Evolutionary conservation across 2,888 invertebrate species (phyloP).

Genomic region (Trissoscelio sp.): DNA sequence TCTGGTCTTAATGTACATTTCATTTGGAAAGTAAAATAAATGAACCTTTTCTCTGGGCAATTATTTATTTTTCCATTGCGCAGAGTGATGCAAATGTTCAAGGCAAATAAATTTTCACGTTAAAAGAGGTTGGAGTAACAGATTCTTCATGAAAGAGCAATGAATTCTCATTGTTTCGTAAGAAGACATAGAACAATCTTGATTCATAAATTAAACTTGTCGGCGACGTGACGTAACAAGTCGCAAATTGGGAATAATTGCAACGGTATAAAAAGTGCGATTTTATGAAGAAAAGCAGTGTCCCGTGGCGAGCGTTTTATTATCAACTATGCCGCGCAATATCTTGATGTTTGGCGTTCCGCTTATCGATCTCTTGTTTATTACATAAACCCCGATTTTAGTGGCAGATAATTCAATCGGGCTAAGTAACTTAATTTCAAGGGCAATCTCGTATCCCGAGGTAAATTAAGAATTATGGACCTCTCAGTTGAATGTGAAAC

Average conservation of each 20-base stretch:
- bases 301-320: constrained; percentile 5
- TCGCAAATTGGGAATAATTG: constrained; percentile 27
- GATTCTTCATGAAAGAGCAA: constrained; percentile 28
- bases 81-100: constrained; percentile 13
- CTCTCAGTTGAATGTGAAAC: constrained; percentile 3
- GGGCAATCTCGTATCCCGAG: constrained; percentile 12
- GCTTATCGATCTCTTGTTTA: constrained; percentile 49
- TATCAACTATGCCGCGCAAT: constrained; percentile 21
- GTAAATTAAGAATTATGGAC: constrained; percentile 13
- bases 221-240: background rate
- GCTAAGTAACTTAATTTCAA: constrained; percentile 43
- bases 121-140: constrained; percentile 10
- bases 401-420: constrained; percentile 30
- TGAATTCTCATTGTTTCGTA: constrained; percentile 43
- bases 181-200: constrained; percentile 18
- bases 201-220: constrained; percentile 24
- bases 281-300: background rate
- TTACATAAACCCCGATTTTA: constrained; percentile 42
- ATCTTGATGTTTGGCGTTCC: constrained; percentile 31
- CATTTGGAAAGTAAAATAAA: no score
- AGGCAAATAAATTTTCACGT: constrained; percentile 4
- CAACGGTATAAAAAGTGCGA: background rate
- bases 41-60: no score
- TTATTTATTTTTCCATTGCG: background rate
- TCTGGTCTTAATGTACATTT: no score